A percentile compares a stretch with the other conserved stretches of the same genome.
phyloP scores from a whole-genome alignment of 2,113 vertebrate genomes.

The Prochilodus magdalenae region DNA sequence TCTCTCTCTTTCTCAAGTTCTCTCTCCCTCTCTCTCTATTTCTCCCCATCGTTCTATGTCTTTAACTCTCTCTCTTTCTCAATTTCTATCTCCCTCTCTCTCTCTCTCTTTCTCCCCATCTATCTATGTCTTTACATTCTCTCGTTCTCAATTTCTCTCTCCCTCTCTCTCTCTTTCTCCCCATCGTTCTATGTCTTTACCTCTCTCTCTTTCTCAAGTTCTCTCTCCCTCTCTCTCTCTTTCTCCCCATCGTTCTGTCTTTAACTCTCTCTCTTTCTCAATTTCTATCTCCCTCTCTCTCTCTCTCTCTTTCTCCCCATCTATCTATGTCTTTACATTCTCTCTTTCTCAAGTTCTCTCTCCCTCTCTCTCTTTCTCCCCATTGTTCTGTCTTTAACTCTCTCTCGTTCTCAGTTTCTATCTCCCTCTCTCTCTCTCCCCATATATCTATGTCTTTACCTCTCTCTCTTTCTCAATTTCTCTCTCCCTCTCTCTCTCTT shows the following conservation, averaged over 20 bases:
- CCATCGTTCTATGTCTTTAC: background rate
- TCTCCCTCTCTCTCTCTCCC: background rate
- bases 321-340: no score
- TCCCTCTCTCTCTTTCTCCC: no score
- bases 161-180: no score
- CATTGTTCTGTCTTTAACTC: background rate
- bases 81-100: conserved; percentile 7
- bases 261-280: background rate
- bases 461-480: background rate
- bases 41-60: background rate
- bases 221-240: background rate
- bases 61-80: background rate
- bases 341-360: no score
- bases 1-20: background rate
- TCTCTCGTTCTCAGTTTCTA: background rate
- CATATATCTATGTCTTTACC: background rate
- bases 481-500: background rate
- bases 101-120: background rate
- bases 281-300: background rate
- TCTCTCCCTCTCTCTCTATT: background rate
- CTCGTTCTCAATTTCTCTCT: no score
- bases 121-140: background rate
- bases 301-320: background rate
- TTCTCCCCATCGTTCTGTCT: background rate
- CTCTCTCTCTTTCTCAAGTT: background rate